Evolutionary conservation across 2,113 vertebrate genomes (phyloP).

Genomic region (Bambusicola thoracicus): DNA sequence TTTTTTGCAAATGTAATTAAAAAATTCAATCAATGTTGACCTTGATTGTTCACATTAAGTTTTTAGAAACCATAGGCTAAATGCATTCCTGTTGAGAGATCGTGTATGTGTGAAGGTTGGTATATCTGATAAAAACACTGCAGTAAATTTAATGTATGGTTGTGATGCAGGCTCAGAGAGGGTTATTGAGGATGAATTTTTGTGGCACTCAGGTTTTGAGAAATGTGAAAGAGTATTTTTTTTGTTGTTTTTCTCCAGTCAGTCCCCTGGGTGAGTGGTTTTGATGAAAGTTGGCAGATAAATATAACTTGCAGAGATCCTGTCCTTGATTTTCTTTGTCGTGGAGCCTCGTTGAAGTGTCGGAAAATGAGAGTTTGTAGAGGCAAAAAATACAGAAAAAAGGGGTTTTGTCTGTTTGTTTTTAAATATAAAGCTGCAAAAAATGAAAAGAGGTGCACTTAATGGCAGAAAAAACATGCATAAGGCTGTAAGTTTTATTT

Average conservation of each 20-base stretch:
- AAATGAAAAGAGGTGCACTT: no score
- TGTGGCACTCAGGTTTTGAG: neutral
- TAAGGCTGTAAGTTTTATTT: neutral
- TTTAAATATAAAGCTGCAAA: neutral
- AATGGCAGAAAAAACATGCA: neutral
- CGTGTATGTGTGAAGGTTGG: rapidly evolving
- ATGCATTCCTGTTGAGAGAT: neutral
- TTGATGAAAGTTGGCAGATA: conserved; percentile 15
- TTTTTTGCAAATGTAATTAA: neutral
- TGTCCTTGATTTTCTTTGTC: neutral
- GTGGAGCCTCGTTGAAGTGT: neutral
- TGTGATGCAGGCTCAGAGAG: neutral
- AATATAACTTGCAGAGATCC: neutral
- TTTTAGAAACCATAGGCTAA: neutral
- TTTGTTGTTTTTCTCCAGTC: neutral
- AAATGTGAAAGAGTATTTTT: neutral
- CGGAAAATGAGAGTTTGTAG: neutral
- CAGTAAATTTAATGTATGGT: neutral
- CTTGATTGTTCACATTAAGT: neutral
- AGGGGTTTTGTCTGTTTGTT: neutral
- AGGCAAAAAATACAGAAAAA: neutral
- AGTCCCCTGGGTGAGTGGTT: neutral
- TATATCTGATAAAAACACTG: neutral
- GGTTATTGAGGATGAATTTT: neutral
- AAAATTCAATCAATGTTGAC: neutral